Percentiles rank a stretch among this genome's conserved stretches.
Conservation (phyloP, 2,113 vertebrate species). For the Solea solea region DNA sequence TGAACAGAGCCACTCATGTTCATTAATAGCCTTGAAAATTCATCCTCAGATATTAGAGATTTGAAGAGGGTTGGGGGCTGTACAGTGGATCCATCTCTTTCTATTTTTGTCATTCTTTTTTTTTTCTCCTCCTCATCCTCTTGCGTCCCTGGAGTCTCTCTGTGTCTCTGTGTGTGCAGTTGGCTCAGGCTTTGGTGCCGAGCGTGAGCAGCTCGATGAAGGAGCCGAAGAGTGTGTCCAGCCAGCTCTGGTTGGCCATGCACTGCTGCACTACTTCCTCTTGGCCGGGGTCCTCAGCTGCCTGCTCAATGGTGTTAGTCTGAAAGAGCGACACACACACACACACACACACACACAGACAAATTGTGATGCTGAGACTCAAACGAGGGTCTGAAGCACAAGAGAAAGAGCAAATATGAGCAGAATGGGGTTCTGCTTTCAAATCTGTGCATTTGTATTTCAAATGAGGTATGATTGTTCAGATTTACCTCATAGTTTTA, state of each 20-base stretch:
- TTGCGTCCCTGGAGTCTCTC: conserved; percentile 21
- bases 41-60: conserved; percentile 67
- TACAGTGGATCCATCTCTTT: conserved; percentile 70
- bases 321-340: conserved; percentile 49
- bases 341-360: conserved; percentile 6
- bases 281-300: conserved; percentile 90
- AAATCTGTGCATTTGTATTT: background rate
- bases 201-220: conserved; percentile 92
- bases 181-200: conserved; percentile 80
- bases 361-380: conserved; percentile 6
- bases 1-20: conserved; percentile 59
- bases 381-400: background rate
- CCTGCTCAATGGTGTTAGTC: conserved; percentile 91
- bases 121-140: conserved; percentile 21
- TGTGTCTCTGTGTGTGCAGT: background rate
- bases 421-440: too few species aligned
- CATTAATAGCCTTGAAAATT: conserved; percentile 63
- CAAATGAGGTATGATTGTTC: too few species aligned
- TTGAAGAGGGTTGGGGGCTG: conserved; percentile 66
- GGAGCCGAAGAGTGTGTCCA: conserved; percentile 90
- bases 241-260: conserved; percentile 94
- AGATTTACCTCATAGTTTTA: too few species aligned
- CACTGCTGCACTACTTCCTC: conserved; percentile 96
- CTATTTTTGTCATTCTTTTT: conserved; percentile 28
- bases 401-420: background rate